These are phyloP conservation scores for Bufotes viridis DNA, from an alignment of 2,797 vertebrate species.

Conservation along the genomic window DNA sequence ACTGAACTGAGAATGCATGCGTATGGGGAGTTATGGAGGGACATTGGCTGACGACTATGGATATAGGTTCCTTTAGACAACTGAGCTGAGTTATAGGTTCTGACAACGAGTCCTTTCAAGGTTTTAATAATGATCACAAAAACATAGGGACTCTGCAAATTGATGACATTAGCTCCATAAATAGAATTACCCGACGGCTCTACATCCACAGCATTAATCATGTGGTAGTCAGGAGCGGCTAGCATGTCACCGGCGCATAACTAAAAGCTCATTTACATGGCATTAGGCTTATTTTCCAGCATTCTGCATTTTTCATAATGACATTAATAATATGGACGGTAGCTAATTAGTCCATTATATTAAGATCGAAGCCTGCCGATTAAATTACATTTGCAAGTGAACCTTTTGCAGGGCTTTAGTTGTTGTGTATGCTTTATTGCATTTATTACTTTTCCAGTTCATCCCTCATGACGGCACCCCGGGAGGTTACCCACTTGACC, in stretches of 20 bases:
- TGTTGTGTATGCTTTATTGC: background rate
- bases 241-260: background rate
- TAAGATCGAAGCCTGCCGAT: background rate
- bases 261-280: constrained; percentile 7
- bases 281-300: constrained; percentile 3
- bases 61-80: too few species aligned
- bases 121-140: background rate
- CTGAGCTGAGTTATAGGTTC: too few species aligned
- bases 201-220: constrained; percentile 12
- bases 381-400: constrained; percentile 1
- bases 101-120: too few species aligned
- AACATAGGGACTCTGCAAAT: background rate
- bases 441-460: background rate
- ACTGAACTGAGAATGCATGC: too few species aligned
- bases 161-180: background rate
- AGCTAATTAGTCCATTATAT: background rate
- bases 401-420: background rate
- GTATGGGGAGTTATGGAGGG: too few species aligned
- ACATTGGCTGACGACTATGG: too few species aligned
- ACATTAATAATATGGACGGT: background rate
- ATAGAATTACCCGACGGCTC: background rate
- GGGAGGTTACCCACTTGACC: too few species aligned
- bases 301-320: constrained; percentile 1
- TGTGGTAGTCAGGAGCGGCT: background rate
- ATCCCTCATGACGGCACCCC: too few species aligned